Conservation (phyloP, 1,140 invertebrate genomes). For the Oncopeltus fasciatus region DNA sequence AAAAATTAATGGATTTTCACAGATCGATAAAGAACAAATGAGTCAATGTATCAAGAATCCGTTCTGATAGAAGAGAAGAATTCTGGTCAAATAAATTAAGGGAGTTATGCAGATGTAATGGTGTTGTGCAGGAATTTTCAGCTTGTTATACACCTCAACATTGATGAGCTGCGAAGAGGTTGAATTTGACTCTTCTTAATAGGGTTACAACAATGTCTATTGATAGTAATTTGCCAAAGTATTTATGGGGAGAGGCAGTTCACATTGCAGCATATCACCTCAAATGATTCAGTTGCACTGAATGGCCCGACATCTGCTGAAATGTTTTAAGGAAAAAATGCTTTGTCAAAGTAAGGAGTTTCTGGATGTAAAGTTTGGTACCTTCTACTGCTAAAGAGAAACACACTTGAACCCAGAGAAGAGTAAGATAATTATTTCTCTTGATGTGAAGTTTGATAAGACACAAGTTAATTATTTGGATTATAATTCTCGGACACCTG, state of each 20-base stretch:
- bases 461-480: no score
- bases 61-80: neutral
- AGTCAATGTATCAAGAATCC: neutral
- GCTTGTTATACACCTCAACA: constrained; percentile 2
- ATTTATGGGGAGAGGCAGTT: neutral
- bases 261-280: constrained; percentile 21
- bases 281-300: constrained; percentile 25
- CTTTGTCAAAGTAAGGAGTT: no score
- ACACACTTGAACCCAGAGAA: no score
- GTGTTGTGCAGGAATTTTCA: constrained; percentile 1
- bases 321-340: no score
- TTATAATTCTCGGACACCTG: neutral
- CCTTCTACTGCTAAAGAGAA: no score
- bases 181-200: neutral
- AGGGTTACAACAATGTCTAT: neutral
- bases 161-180: neutral
- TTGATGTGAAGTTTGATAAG: no score
- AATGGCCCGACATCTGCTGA: constrained; percentile 26
- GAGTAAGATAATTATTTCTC: no score
- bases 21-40: neutral
- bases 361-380: no score
- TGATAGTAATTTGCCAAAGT: constrained; percentile 1
- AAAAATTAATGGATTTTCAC: no score
- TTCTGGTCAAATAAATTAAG: neutral
- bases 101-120: no score